A percentile compares a stretch with the other conserved stretches of the same genome.
Evolutionary conservation across 2,797 vertebrate genomes (phyloP).

Genomic region (Falco columbarius): DNA sequence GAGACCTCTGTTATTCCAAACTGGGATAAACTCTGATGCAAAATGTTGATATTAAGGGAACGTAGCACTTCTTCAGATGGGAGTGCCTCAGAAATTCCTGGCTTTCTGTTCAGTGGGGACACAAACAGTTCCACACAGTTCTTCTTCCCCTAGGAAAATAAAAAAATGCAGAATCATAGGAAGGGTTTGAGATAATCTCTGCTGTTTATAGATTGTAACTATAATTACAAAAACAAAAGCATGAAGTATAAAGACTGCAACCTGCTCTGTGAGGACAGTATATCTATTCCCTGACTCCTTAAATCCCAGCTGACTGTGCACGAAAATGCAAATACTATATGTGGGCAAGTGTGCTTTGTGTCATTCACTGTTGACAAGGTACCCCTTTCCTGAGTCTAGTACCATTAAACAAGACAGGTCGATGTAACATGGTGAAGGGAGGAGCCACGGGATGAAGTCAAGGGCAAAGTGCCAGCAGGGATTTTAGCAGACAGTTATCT

Average conservation of each 20-base stretch:
- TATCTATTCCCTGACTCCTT: not conserved
- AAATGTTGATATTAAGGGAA: conserved; percentile 87
- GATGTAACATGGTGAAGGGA: not conserved
- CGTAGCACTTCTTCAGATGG: conserved; percentile 89
- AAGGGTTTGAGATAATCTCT: not conserved
- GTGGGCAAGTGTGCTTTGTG: not conserved
- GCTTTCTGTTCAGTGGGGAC: conserved; percentile 82
- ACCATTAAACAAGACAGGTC: not conserved
- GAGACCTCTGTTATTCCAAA: conserved; percentile 91
- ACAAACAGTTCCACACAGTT: conserved; percentile 92
- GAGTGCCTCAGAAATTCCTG: conserved; percentile 81
- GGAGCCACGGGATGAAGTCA: not conserved
- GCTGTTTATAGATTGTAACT: not conserved
- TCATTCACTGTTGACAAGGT: not conserved
- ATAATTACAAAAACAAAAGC: not conserved
- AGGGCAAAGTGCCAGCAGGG: not conserved
- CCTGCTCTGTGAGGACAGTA: not conserved
- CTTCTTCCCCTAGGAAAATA: conserved; percentile 83
- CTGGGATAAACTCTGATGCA: conserved; percentile 87
- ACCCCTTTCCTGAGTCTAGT: not conserved
- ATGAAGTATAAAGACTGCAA: not conserved
- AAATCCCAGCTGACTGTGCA: not conserved
- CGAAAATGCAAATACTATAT: not conserved
- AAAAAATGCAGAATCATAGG: not conserved
- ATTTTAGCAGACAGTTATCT: not conserved